Conservation (phyloP, 2,888 invertebrate species). For the Melanostoma mellinum region DNA sequence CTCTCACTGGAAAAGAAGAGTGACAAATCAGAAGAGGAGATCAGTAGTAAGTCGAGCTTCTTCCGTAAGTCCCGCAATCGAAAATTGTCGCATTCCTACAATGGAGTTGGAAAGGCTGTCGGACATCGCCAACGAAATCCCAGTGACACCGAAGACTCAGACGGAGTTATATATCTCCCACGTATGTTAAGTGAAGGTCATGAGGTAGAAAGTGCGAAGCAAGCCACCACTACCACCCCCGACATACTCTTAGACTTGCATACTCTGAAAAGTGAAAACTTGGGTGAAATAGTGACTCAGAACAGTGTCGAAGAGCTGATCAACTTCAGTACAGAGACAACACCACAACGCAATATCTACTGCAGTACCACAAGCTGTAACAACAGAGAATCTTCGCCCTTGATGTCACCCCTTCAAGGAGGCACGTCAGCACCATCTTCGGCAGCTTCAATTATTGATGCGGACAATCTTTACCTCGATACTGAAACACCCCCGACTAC, state of each 20-base stretch:
- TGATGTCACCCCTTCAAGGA: slow-evolving; percentile 77
- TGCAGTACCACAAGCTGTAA: slow-evolving; percentile 59
- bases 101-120: slow-evolving; percentile 76
- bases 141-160: slow-evolving; percentile 80
- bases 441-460: slow-evolving; percentile 77
- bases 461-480: slow-evolving; percentile 67
- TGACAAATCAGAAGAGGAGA: slow-evolving; percentile 78
- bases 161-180: slow-evolving; percentile 75
- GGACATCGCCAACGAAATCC: slow-evolving; percentile 77
- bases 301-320: slow-evolving; percentile 68
- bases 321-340: slow-evolving; percentile 64
- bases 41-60: slow-evolving; percentile 75
- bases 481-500: slow-evolving; percentile 69
- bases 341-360: slow-evolving; percentile 55
- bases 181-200: slow-evolving; percentile 75
- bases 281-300: slow-evolving; percentile 46
- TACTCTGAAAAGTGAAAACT: slow-evolving; percentile 76
- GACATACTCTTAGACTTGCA: slow-evolving; percentile 81
- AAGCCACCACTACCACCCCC: slow-evolving; percentile 77
- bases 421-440: slow-evolving; percentile 80
- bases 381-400: slow-evolving; percentile 65
- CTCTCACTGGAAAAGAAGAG: slow-evolving; percentile 79
- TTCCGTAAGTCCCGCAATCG: slow-evolving; percentile 80
- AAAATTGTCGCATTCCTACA: slow-evolving; percentile 81
- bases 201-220: slow-evolving; percentile 72